Base-by-base conservation (phyloP, 2,888 invertebrate genomes). In the Pachymerium ferrugineum region DNA sequence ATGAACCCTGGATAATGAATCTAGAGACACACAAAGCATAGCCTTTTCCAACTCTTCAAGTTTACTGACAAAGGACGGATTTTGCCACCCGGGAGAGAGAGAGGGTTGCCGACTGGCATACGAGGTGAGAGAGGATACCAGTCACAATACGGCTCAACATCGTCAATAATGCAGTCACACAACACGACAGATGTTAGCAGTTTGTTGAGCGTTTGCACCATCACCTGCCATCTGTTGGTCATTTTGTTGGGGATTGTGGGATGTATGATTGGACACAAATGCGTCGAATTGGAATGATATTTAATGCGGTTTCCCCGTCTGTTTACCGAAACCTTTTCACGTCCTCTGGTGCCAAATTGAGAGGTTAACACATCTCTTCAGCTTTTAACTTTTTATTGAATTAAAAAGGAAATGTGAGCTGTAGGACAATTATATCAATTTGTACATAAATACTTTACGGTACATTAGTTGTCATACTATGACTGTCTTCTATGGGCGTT, bases 1-100 rank as follows among this genome's bases (percentile, higher is more conserved):
- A 69, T 69, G 69, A 69, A 69, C 30, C 69, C 30, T 19, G 69
- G 69, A 69, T 69, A 69, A 69, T 69, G 69, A 69, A 33, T 29
- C 54, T 28, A 25, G 54, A 54, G 54, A 28, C 54, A 54, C 54
- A 54, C 54, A 54, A 54, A 54, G 54, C 54, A 54, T 54, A 28
- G 54, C 54, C 54, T 54, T 54, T 28, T 54, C 54, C 54, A 54
- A 54, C 54, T 54, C 28, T 54, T 54, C 54, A 54, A 54, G 54
- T 54, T 54, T 54, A 54, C 54, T 54, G 25, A 54, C 54, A 54
- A 54, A 54, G 54, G 54, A 54, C 54, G 54, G 22, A 54, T 54
- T 22, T 54, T 54, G 22, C 54, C 14, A 54, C 28, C 54, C 22
- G 28, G 54, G 28, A 54, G 54, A 54, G 54, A 54, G 54, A 54